Evolutionary conservation across 1,140 invertebrate genomes (phyloP).

Genomic region (Habropoda laboriosa): DNA sequence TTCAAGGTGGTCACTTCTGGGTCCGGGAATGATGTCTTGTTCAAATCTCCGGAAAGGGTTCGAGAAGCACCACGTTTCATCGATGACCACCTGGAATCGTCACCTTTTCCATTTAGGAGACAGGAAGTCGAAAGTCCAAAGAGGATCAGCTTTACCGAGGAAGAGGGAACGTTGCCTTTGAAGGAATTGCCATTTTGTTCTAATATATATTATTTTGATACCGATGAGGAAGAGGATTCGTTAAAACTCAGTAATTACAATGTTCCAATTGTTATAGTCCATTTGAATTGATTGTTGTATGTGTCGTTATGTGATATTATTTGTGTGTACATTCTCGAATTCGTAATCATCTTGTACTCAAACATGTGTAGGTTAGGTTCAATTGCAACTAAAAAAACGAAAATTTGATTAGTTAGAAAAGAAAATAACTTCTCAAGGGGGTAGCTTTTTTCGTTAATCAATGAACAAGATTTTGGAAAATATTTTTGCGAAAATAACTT

Average conservation of each 20-base stretch:
- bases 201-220: too few relatives aligned
- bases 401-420: too few relatives aligned
- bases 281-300: neutral
- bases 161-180: neutral
- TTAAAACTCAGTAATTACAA: slow-evolving; percentile 18
- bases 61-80: neutral
- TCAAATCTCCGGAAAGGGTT: slow-evolving; percentile 26
- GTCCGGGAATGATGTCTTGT: neutral
- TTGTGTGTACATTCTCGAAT: too few relatives aligned
- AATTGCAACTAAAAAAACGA: too few relatives aligned
- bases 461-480: too few relatives aligned
- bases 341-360: too few relatives aligned
- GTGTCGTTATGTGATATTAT: neutral
- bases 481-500: neutral
- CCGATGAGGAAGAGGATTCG: neutral
- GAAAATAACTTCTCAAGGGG: too few relatives aligned
- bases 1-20: neutral
- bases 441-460: too few relatives aligned
- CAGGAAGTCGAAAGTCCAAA: neutral
- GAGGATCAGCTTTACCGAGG: neutral
- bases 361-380: too few relatives aligned
- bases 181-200: neutral
- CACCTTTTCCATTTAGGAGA: neutral
- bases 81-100: neutral
- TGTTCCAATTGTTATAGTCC: neutral